phyloP scores from a whole-genome alignment of 2,113 vertebrate species.

The Chinchilla lanigera region DNA sequence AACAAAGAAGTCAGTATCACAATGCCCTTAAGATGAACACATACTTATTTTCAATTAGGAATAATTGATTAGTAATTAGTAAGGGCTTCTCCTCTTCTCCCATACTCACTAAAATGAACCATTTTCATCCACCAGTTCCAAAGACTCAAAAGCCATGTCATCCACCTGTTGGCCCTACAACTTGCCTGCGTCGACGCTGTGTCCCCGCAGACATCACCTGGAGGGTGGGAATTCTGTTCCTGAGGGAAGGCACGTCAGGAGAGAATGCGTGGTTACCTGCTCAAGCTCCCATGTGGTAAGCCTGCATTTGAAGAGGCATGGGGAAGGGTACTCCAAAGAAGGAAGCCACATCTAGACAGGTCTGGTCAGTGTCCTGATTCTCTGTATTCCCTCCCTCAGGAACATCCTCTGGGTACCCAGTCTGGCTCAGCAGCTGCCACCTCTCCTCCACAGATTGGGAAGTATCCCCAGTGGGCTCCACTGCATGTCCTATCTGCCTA shows the following conservation, averaged over 20 bases:
- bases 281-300: neutral
- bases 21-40: neutral
- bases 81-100: neutral
- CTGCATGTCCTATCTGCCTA: neutral
- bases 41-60: neutral
- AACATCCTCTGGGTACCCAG: too few relatives aligned
- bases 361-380: too few relatives aligned
- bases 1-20: neutral
- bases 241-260: neutral
- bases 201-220: neutral
- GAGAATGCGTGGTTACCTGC: too few relatives aligned
- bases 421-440: neutral
- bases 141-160: rapidly evolving
- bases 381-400: rapidly evolving
- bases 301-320: rapidly evolving
- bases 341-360: neutral
- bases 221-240: neutral
- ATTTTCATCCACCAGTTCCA: neutral
- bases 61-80: neutral
- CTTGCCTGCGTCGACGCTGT: neutral
- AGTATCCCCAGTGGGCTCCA: neutral
- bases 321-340: too few relatives aligned
- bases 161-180: neutral
- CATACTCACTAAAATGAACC: neutral
- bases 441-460: neutral